Conservation (phyloP, 2,113 vertebrate genomes). For the Passer domesticus region DNA sequence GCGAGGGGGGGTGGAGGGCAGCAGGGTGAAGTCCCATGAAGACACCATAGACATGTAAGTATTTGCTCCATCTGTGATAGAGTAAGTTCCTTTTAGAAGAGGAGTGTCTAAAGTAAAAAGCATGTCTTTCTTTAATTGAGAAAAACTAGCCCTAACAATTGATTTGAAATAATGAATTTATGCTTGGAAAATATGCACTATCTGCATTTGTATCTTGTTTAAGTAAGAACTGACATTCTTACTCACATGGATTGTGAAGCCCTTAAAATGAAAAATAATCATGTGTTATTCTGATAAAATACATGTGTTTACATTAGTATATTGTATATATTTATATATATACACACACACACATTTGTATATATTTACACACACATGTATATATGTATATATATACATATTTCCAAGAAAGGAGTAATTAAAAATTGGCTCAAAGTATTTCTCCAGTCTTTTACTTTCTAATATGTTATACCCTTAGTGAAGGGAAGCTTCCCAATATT, state of each 20-base stretch:
- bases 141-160: neutral
- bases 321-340: neutral
- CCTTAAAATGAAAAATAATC: neutral
- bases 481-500: neutral
- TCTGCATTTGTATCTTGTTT: neutral
- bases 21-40: neutral
- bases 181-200: neutral
- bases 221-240: neutral
- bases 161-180: neutral
- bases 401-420: neutral
- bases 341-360: neutral
- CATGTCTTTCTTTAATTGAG: neutral
- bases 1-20: too few species aligned
- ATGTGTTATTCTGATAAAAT: neutral
- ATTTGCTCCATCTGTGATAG: neutral
- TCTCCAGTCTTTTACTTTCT: neutral
- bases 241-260: neutral
- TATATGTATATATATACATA: neutral
- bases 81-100: neutral
- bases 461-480: neutral
- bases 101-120: neutral
- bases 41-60: neutral
- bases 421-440: neutral
- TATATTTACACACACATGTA: too few species aligned
- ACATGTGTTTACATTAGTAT: neutral